A percentile compares a stretch with the other conserved stretches of the same genome.
phyloP scores from a whole-genome alignment of 2,888 invertebrate species.

The Blomia tropicalis region DNA sequence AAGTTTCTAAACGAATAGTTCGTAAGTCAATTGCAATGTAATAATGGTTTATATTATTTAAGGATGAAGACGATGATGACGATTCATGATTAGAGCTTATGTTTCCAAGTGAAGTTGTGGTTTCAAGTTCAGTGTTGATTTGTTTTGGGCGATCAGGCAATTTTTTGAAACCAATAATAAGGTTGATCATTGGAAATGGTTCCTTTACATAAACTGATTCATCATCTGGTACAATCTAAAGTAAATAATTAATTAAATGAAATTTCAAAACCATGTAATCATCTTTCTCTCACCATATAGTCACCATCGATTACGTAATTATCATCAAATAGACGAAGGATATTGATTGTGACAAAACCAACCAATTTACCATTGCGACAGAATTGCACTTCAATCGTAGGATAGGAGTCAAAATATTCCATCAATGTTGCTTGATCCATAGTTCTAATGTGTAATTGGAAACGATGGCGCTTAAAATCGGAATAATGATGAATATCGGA shows the following conservation, averaged over 20 bases:
- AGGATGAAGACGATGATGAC: background rate
- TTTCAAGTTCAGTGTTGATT: background rate
- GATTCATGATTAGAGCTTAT: background rate
- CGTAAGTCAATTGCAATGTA: conserved; percentile 24
- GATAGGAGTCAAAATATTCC: conserved; percentile 23
- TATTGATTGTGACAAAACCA: conserved; percentile 22
- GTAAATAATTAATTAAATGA: background rate
- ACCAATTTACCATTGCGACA: background rate
- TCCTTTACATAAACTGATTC: conserved; percentile 19
- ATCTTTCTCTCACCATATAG: conserved; percentile 9
- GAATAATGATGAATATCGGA: background rate
- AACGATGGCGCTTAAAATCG: conserved; percentile 8
- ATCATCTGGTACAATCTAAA: conserved; percentile 22
- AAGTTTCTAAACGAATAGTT: background rate
- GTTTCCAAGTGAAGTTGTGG: no score
- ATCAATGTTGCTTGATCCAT: conserved; percentile 8
- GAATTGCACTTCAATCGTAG: conserved; percentile 21
- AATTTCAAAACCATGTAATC: background rate
- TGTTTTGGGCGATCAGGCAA: background rate
- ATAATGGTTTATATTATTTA: conserved; percentile 18
- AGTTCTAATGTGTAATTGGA: conserved; percentile 2
- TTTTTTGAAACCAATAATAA: background rate
- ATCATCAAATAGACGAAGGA: background rate
- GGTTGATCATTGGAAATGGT: conserved; percentile 15
- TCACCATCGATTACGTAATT: conserved; percentile 10